Base-by-base conservation (phyloP, 2,113 vertebrate species). In the Craseonycteris thonglongyai region DNA sequence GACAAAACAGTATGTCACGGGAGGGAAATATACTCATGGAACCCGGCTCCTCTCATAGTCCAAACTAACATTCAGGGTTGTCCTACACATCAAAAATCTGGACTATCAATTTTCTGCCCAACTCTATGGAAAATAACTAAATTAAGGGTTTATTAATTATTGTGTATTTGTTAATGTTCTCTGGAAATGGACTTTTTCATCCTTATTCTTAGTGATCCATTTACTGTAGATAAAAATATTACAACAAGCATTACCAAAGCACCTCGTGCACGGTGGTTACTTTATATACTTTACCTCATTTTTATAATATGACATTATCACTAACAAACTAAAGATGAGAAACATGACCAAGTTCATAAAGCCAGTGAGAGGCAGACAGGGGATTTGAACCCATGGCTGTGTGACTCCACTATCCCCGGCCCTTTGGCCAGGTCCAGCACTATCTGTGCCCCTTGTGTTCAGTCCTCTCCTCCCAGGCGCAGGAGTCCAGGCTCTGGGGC, bases 31-130 rank as follows among this genome's bases (percentile, higher is more conserved):
- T 21, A 0, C 75, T 33, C 47, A 1, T 16, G 66, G 33, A 28
- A 2, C 13, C n/a, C n/a, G 3, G 33, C n/a, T 2, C 0, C 24
- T 28, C 66, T 47, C 33, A 0, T 5, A 6, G 18, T 35, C 49
- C 35, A 26, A 21, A 13, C 11, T 8, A 13, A 7, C 56, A 30
- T 22, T 24, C 38, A 19, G 42, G 30, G 71, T 12, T 14, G 28
- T 28, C 76, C 30, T 18, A 8, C 19, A 22, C 4, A 33, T 30
- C 22, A 30, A 35, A 30, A 49, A 5, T 38, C 63, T 82, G 9
- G 16, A 38, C 68, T 30, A 8, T 4, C 42, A 21, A 6, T 1
- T 30, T 66, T 49, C 45, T 38, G 40, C 33, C 54, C 90, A 58
- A 1, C 10, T 38, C 26, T 30, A 3, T 15, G 2, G 51, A 79